Evolutionary conservation across 2,888 invertebrate genomes (phyloP).

Genomic region (Aleiodes leptofemur): DNA sequence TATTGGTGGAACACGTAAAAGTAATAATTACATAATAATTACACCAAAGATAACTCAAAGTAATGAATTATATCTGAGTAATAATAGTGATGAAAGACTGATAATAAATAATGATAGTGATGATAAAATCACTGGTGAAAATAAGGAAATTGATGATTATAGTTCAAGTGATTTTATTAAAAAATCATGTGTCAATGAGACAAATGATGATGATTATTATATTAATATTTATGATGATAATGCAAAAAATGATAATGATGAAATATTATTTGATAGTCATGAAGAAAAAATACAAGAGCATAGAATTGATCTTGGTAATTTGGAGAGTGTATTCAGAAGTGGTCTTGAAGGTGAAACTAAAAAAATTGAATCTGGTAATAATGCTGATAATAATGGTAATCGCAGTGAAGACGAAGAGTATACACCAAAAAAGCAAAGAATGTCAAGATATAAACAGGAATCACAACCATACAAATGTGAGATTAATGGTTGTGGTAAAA

Average conservation of each 20-base stretch:
- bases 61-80: slow-evolving; percentile 55
- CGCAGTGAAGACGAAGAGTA: slow-evolving; percentile 73
- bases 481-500: slow-evolving; percentile 72
- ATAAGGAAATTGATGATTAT: slow-evolving; percentile 48
- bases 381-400: slow-evolving; percentile 62
- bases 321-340: slow-evolving; percentile 68
- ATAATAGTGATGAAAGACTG: slow-evolving; percentile 42
- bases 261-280: slow-evolving; percentile 62
- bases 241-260: slow-evolving; percentile 58
- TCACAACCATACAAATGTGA: slow-evolving; percentile 68
- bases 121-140: slow-evolving; percentile 55
- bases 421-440: slow-evolving; percentile 73
- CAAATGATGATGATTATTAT: slow-evolving; percentile 57
- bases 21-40: slow-evolving; percentile 56
- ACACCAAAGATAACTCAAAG: slow-evolving; percentile 20
- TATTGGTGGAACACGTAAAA: slow-evolving; percentile 54
- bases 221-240: slow-evolving; percentile 63
- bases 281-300: slow-evolving; percentile 63
- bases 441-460: slow-evolving; percentile 73
- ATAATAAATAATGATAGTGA: slow-evolving; percentile 41
- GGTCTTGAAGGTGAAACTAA: slow-evolving; percentile 64
- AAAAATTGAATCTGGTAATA: slow-evolving; percentile 61
- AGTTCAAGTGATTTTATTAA: slow-evolving; percentile 44
- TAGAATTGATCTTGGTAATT: slow-evolving; percentile 69
- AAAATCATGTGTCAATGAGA: slow-evolving; percentile 45